phyloP scores from a whole-genome alignment of 2,888 invertebrate genomes.

The Hyposoter dolosus region DNA sequence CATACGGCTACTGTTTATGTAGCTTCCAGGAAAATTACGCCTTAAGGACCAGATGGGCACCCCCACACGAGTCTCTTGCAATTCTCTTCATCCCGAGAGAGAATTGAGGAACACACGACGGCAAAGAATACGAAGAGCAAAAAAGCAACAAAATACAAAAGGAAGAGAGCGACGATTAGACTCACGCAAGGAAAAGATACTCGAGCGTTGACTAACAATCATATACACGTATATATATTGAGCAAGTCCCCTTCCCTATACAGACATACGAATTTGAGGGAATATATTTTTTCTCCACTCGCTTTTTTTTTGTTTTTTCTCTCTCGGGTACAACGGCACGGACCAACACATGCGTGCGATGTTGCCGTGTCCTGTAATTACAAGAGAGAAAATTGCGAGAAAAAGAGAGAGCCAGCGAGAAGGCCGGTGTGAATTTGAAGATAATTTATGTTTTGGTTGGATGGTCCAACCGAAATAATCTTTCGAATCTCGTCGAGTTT shows the following conservation, averaged over 20 bases:
- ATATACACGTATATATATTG: background rate
- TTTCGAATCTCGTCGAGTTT: slow-evolving; percentile 10
- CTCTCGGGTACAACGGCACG: slow-evolving; percentile 42
- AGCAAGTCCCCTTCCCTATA: background rate
- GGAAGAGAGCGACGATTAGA: slow-evolving; percentile 54
- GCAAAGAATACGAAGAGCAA: background rate
- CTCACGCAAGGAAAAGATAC: slow-evolving; percentile 61
- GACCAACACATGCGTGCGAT: background rate
- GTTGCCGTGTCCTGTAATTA: slow-evolving; percentile 40
- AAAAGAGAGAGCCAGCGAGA: background rate
- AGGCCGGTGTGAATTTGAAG: slow-evolving; percentile 54
- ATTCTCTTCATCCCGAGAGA: slow-evolving; percentile 48
- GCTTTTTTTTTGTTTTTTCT: slow-evolving; percentile 36
- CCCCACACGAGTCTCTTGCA: slow-evolving; percentile 57
- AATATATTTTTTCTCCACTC: slow-evolving; percentile 20
- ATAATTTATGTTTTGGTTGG: slow-evolving; percentile 56
- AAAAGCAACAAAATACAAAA: slow-evolving; percentile 35
- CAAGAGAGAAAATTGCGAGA: slow-evolving; percentile 38
- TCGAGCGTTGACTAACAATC: slow-evolving; percentile 43
- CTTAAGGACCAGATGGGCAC: slow-evolving; percentile 68
- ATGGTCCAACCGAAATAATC: slow-evolving; percentile 28
- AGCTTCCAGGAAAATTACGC: slow-evolving; percentile 68
- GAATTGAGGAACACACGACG: slow-evolving; percentile 30
- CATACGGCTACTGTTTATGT: slow-evolving; percentile 72
- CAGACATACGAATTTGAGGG: background rate